Conservation (phyloP, 2,797 vertebrate genomes). For the Lepus oiostolus region DNA sequence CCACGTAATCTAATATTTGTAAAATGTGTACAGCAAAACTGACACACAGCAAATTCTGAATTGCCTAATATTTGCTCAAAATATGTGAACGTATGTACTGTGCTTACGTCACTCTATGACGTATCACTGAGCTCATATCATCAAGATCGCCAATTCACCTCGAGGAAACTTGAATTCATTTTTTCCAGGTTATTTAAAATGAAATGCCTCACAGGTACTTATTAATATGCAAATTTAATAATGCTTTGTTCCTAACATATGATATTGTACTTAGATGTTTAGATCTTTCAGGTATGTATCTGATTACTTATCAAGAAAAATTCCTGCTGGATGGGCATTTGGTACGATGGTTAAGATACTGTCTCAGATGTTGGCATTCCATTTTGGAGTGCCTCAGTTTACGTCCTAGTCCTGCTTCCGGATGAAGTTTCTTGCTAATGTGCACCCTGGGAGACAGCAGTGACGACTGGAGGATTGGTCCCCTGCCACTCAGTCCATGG, state of each 20-base stretch:
- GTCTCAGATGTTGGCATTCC: neutral
- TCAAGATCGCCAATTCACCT: neutral
- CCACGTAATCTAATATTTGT: neutral
- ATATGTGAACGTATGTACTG: neutral
- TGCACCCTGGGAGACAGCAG: too few species aligned
- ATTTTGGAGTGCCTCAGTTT: too few species aligned
- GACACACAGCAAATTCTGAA: neutral
- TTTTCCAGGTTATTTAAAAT: neutral
- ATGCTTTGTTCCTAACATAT: neutral
- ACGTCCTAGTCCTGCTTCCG: too few species aligned
- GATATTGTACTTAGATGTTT: neutral
- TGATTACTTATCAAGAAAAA: neutral
- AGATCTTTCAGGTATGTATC: neutral
- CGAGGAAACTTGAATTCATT: neutral
- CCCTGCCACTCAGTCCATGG: too few species aligned
- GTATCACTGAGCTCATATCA: neutral
- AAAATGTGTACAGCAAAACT: neutral
- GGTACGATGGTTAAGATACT: too few species aligned
- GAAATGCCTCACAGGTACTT: neutral
- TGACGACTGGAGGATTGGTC: neutral
- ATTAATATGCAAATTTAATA: neutral
- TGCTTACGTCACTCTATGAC: neutral
- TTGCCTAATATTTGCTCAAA: neutral
- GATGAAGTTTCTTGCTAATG: too few species aligned
- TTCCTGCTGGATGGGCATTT: neutral